Evolutionary conservation across 2,797 vertebrate genomes (phyloP).

Genomic region (Lacerta bilineata): DNA sequence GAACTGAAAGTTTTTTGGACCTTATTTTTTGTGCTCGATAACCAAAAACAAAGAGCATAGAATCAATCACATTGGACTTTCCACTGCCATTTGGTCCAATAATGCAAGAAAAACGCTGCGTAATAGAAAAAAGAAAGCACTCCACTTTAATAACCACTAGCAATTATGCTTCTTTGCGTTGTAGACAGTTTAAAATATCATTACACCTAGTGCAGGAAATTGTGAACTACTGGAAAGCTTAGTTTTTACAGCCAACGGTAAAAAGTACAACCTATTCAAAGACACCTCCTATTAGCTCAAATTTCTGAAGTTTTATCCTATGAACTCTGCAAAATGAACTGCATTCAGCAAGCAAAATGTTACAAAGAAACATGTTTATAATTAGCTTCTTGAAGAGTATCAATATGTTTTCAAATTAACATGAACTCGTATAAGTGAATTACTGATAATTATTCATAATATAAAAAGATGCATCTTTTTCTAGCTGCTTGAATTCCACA

Average conservation of each 20-base stretch:
- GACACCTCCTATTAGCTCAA: conserved; percentile 50
- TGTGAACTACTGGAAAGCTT: conserved; percentile 43
- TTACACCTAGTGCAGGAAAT: conserved; percentile 42
- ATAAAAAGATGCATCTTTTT: conserved; percentile 26
- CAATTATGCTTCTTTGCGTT: not conserved
- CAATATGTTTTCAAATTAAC: conserved; percentile 49
- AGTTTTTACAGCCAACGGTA: conserved; percentile 47
- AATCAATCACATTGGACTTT: conserved; percentile 99
- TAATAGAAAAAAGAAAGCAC: conserved; percentile 43
- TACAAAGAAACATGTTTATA: conserved; percentile 47
- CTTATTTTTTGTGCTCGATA: conserved; percentile 99
- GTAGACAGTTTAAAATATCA: conserved; percentile 37
- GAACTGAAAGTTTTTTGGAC: conserved; percentile 96
- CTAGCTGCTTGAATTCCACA: conserved; percentile 33
- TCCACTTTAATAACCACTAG: conserved; percentile 21
- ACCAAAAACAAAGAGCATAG: conserved; percentile 99
- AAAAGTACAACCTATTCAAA: conserved; percentile 41
- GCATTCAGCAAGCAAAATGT: conserved; percentile 32
- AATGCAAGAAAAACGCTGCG: conserved; percentile 97
- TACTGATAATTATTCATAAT: conserved; percentile 45
- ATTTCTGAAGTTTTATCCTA: conserved; percentile 46
- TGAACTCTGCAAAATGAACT: conserved; percentile 49
- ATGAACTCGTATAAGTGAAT: conserved; percentile 54
- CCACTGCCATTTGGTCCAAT: conserved; percentile 99
- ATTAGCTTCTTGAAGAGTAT: conserved; percentile 42